Evolutionary conservation across 2,797 vertebrate species (phyloP).

Genomic region (Pteronotus mesoamericanus): DNA sequence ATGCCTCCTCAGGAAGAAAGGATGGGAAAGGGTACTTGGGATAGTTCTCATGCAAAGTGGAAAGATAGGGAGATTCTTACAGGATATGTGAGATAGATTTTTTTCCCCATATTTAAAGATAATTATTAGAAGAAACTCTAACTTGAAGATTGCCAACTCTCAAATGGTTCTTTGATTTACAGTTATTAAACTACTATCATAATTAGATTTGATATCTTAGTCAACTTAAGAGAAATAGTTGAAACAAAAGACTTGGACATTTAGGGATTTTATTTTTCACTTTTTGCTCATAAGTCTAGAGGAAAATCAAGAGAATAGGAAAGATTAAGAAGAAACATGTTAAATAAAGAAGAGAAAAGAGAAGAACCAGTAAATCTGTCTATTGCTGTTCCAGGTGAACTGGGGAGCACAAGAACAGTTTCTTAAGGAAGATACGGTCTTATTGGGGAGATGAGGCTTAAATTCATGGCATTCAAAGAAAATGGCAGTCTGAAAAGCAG

Average conservation of each 20-base stretch:
- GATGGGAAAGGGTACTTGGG: not conserved
- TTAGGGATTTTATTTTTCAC: not conserved
- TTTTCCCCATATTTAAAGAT: not conserved
- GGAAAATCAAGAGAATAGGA: not conserved
- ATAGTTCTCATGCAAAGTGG: not conserved
- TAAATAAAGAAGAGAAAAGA: not conserved
- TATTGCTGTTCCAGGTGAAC: not conserved
- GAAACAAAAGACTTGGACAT: not conserved
- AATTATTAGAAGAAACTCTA: not conserved
- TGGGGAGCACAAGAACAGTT: not conserved
- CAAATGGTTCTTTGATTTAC: not conserved
- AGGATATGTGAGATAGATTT: not conserved
- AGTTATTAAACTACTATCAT: not conserved
- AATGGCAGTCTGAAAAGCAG: not conserved
- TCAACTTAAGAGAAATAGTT: not conserved
- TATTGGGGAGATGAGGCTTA: not conserved
- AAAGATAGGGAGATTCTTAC: not conserved
- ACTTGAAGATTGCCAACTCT: not conserved
- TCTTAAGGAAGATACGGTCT: not conserved
- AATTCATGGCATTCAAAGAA: not conserved
- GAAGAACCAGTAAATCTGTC: not conserved
- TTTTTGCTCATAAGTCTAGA: not conserved
- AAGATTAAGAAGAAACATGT: not conserved
- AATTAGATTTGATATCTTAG: not conserved
- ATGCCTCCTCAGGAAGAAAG: not conserved